Evolutionary conservation across 2,113 vertebrate genomes (phyloP).

Genomic region (Falco punctatus): DNA sequence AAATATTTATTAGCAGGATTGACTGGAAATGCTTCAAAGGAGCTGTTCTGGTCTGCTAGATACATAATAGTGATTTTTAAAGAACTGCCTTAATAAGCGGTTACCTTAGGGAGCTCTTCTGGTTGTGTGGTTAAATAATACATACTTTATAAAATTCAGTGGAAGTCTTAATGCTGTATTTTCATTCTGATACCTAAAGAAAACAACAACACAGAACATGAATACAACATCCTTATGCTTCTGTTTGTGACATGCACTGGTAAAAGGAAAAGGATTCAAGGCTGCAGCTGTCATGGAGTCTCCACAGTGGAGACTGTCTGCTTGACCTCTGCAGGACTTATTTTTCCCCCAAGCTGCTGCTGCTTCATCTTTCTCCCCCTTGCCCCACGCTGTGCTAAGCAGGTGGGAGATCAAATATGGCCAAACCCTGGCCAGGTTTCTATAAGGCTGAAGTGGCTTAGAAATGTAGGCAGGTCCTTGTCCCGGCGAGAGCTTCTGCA

Average conservation of each 20-base stretch:
- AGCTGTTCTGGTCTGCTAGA: conserved; percentile 56
- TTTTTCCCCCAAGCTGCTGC: not conserved
- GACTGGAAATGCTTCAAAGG: conserved; percentile 45
- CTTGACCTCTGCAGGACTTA: not conserved
- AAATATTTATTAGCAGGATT: conserved; percentile 60
- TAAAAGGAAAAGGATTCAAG: not conserved
- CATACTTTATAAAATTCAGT: conserved; percentile 44
- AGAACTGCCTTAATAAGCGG: conserved; percentile 22
- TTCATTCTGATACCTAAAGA: not conserved
- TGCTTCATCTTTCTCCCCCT: not conserved
- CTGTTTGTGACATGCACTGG: not conserved
- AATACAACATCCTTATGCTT: not conserved
- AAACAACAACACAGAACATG: not conserved
- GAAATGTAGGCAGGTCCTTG: not conserved
- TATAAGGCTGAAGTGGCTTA: not conserved
- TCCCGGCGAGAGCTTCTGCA: not conserved
- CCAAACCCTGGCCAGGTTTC: not conserved
- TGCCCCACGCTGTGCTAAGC: not conserved
- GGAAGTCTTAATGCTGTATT: conserved; percentile 5
- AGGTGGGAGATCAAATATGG: not conserved
- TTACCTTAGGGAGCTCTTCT: conserved; percentile 49
- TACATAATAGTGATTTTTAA: conserved; percentile 59
- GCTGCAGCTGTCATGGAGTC: not conserved
- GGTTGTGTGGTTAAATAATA: conserved; percentile 33
- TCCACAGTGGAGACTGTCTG: not conserved